Evolutionary conservation across 2,797 vertebrate genomes (phyloP), one percentile per base, ranked within the genome.

Genomic region (Pseudocheirus occidentalis): DNA sequence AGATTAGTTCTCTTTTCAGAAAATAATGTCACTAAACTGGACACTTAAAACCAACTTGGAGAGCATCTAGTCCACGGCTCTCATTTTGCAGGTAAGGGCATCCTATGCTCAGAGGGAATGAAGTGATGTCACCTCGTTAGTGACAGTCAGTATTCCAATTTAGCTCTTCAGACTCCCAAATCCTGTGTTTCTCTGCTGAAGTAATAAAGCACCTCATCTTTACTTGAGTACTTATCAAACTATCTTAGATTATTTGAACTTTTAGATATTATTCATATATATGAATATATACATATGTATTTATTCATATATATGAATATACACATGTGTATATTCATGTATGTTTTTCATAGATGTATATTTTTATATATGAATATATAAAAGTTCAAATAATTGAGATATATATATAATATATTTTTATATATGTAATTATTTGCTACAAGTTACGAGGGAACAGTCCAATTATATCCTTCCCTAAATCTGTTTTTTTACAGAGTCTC

Each of bases 91-190:
- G 55, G 28, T 93, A 40, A 95, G 55, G 92, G 91, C 92, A 55
- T 93, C 96, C 59, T 62, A 91, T 91, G 24, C 81, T 96, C 89
- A 62, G 87, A 87, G 94, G 87, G 87, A 95, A 94, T 92, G 34
- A 55, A 92, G 50, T 66, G 2, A 46, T 28, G 0, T 92, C 54
- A n/a, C 93, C 90, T 92, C 46, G 13, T 56, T 92, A n/a, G 54
- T 95, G 66, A 40, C 92, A 56, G 54, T 21, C n/a, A 93, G 92
- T 21, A 62, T 52, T 95, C 57, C 92, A 14, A 54, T 57, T 73
- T 13, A 96, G 94, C 95, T 59, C 96, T 62, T 92, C 9, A 81
- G 34, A 21, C 50, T 93, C 21, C 66, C 56, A 95, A 91, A 18
- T 90, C 90, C 94, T 81, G 18, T 46, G 40, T 4, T 73, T 16